Evolutionary conservation across 2,797 vertebrate genomes (phyloP), one percentile per base, ranked within the genome.

Genomic region (Microctenopoma lineatum): DNA sequence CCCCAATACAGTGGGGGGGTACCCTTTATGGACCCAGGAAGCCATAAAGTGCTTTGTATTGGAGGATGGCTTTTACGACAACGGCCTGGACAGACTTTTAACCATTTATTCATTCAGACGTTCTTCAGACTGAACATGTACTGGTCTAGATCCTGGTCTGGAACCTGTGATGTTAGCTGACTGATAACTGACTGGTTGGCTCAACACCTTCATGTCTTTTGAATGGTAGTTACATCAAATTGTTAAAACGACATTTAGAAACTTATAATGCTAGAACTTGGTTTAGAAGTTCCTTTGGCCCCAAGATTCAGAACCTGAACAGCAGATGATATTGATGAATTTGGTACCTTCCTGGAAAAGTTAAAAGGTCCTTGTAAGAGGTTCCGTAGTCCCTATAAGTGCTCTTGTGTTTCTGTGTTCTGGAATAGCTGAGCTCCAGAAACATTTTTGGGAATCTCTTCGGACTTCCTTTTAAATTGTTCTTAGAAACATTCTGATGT

Each of bases 61-160:
- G 9, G 21, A 51, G 16, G 3, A 18, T 10, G 48, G 41, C 27
- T 63, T 10, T 36, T 47, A 66, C 10, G 63, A 73, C 21, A 13
- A 70, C 27, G 36, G 47, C 21, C 46, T 42, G 25, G 63, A 81
- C 41, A 6, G 32, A 76, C 60, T 48, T 64, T 64, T 46, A 26
- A 57, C 56, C 42, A 27, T 65, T 66, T 62, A 70, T 70, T 70
- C 18, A 69, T 80, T 66, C 63, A 71, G 59, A 77, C 62, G 52
- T 71, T 26, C 60, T 72, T 72, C 59, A 72, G 61, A 73, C 59
- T 66, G 39, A 55, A 68, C 26, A 3, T 52, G 25, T n/a, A 52
- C 44, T 32, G 3, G 4, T 46, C 50, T 46, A 8, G 32, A 42
- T 53, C 48, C 25, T 5, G 39, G 48, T 64, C 48, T 45, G 45